Percentiles rank a stretch among this genome's conserved stretches.
These are phyloP conservation scores for Bombyx mandarina DNA, from an alignment of 1,140 invertebrate species.

Conservation along the genomic window DNA sequence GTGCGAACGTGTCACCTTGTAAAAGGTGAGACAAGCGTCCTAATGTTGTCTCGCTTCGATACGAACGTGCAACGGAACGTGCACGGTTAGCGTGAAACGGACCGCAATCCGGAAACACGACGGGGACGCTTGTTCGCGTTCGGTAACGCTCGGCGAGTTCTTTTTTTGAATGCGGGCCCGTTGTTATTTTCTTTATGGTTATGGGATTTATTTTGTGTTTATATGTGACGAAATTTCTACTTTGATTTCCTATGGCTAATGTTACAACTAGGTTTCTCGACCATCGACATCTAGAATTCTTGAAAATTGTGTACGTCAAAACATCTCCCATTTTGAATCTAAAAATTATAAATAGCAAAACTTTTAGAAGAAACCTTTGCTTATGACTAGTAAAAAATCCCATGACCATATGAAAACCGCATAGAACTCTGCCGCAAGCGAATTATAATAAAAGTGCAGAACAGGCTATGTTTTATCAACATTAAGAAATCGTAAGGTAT, in stretches of 20 bases:
- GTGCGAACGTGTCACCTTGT: conserved; percentile 95
- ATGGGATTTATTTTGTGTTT: background rate
- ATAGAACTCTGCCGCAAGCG: conserved; percentile 12
- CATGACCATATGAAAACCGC: conserved; percentile 11
- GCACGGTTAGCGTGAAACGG: conserved; percentile 3
- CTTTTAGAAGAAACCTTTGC: too few species aligned
- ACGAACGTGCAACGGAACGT: conserved; percentile 7
- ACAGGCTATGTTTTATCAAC: conserved; percentile 20
- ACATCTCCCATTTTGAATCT: too few species aligned
- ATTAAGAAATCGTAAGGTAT: conserved; percentile 19
- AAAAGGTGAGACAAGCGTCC: conserved; percentile 78
- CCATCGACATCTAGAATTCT: too few species aligned
- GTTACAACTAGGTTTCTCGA: too few species aligned
- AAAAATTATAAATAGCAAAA: too few species aligned
- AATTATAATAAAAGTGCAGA: conserved; percentile 8
- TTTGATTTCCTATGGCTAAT: conserved; percentile 1
- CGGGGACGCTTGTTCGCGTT: conserved; percentile 7
- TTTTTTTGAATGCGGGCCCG: conserved; percentile 8
- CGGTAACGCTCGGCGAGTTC: conserved; percentile 12
- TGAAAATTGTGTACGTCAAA: too few species aligned
- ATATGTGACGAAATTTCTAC: conserved; percentile 13
- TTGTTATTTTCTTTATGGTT: conserved; percentile 5
- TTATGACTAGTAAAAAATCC: too few species aligned
- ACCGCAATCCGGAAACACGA: background rate
- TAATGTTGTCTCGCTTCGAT: conserved; percentile 15